These are phyloP conservation scores for Bombus picipes DNA, from an alignment of 1,140 invertebrate species.

Conservation along the genomic window DNA sequence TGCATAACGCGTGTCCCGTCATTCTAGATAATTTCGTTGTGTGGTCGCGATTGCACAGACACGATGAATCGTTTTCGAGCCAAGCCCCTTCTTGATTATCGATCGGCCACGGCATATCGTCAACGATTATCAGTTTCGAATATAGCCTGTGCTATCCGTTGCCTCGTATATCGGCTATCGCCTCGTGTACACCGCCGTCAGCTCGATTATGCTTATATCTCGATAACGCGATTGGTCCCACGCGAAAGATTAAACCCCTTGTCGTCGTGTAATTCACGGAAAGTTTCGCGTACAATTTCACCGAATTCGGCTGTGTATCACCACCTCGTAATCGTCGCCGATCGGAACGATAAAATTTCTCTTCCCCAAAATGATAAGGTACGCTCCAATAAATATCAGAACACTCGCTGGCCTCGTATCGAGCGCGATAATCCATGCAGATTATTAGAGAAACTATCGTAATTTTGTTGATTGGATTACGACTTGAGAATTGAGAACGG, in stretches of 20 bases:
- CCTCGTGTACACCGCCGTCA: conserved; percentile 19
- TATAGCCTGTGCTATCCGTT: conserved; percentile 16
- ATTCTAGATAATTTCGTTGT: conserved; percentile 15
- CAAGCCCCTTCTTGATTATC: conserved; percentile 54
- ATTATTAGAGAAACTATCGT: too few species aligned
- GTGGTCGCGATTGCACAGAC: conserved; percentile 27
- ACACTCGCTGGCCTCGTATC: background rate
- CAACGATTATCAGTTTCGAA: conserved; percentile 48
- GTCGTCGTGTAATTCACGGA: background rate
- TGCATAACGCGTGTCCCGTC: background rate
- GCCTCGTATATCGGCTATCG: conserved; percentile 12
- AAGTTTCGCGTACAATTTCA: conserved; percentile 19
- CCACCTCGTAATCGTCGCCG: background rate
- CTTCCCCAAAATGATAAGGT: background rate
- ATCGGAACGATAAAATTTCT: background rate
- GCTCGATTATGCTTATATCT: conserved; percentile 47
- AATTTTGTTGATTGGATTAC: too few species aligned
- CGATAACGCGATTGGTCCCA: conserved; percentile 37
- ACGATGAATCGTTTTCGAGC: conserved; percentile 35
- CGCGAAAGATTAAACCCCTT: conserved; percentile 29
- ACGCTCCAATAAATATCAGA: background rate
- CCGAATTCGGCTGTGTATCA: background rate
- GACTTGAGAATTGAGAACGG: too few species aligned
- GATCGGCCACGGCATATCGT: conserved; percentile 41
- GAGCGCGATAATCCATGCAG: too few species aligned